Conservation (phyloP, 2,888 invertebrate species). For the Criorhina ranunculi region DNA sequence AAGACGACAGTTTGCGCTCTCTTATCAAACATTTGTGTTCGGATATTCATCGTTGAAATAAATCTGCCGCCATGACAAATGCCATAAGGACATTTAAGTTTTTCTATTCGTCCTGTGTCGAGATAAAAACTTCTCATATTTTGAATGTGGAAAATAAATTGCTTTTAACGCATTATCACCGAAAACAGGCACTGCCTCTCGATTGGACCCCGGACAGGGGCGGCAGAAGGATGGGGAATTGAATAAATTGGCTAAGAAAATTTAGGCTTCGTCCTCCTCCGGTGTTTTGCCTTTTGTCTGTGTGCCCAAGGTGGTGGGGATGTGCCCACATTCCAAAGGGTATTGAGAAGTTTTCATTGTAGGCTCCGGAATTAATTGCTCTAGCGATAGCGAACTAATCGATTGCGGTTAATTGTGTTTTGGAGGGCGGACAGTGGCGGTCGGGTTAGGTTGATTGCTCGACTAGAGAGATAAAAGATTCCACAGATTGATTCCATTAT, state of each 20-base stretch:
- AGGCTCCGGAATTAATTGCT: slow-evolving; percentile 67
- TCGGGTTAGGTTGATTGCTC: slow-evolving; percentile 7
- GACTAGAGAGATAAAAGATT: slow-evolving; percentile 56
- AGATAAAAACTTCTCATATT: slow-evolving; percentile 76
- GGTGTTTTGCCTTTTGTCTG: background rate
- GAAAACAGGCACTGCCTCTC: slow-evolving; percentile 23
- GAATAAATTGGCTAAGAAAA: slow-evolving; percentile 34
- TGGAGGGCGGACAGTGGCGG: slow-evolving; percentile 25
- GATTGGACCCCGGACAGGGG: background rate
- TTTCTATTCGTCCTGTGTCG: slow-evolving; percentile 28
- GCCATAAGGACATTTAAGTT: slow-evolving; percentile 69
- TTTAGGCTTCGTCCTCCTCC: background rate
- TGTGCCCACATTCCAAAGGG: slow-evolving; percentile 53
- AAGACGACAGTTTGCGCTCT: slow-evolving; percentile 67
- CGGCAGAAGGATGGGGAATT: background rate
- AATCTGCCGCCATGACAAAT: slow-evolving; percentile 74
- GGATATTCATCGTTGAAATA: slow-evolving; percentile 71
- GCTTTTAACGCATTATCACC: slow-evolving; percentile 76
- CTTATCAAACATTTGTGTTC: slow-evolving; percentile 66
- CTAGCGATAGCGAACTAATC: slow-evolving; percentile 70
- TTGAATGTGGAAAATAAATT: slow-evolving; percentile 73
- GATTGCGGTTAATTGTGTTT: slow-evolving; percentile 71
- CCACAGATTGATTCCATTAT: slow-evolving; percentile 70
- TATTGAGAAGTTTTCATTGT: slow-evolving; percentile 62
- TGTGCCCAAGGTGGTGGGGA: background rate